Conservation (phyloP, 2,113 vertebrate genomes). For the Vimba vimba region DNA sequence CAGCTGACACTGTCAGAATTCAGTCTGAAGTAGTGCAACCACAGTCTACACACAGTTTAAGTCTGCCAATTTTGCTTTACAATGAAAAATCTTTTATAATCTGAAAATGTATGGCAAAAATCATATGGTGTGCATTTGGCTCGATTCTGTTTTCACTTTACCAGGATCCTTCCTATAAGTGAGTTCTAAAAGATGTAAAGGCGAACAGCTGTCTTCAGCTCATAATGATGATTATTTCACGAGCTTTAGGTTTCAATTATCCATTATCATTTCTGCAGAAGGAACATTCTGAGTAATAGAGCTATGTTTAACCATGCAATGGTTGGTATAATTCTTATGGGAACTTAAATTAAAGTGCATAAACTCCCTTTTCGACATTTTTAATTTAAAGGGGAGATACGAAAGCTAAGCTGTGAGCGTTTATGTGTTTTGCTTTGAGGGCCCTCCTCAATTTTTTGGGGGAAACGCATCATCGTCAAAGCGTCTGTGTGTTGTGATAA, state of each 20-base stretch:
- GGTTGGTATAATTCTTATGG: slow-evolving; percentile 63
- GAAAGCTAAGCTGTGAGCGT: background rate
- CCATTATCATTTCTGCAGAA: slow-evolving; percentile 60
- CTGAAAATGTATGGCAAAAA: background rate
- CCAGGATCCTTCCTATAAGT: background rate
- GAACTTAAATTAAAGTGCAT: slow-evolving; percentile 65
- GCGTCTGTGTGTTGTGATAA: slow-evolving; percentile 1
- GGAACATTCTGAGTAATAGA: slow-evolving; percentile 17
- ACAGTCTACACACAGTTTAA: no score
- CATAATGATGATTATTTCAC: slow-evolving; percentile 69
- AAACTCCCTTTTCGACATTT: slow-evolving; percentile 49
- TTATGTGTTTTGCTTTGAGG: slow-evolving; percentile 3
- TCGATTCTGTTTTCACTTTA: background rate
- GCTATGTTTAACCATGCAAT: slow-evolving; percentile 60
- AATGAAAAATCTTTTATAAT: background rate
- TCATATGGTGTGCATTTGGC: background rate
- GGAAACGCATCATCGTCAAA: background rate
- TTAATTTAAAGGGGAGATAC: slow-evolving; percentile 19
- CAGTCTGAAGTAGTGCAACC: no score
- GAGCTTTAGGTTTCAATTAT: slow-evolving; percentile 63
- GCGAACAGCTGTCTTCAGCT: slow-evolving; percentile 57
- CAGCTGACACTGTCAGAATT: no score
- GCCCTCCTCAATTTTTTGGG: background rate
- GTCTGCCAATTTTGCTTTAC: background rate
- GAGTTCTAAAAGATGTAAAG: slow-evolving; percentile 37